Evolutionary conservation across 2,888 invertebrate species (phyloP), one percentile per base, ranked within the genome.

Genomic region (Biston stratarius): DNA sequence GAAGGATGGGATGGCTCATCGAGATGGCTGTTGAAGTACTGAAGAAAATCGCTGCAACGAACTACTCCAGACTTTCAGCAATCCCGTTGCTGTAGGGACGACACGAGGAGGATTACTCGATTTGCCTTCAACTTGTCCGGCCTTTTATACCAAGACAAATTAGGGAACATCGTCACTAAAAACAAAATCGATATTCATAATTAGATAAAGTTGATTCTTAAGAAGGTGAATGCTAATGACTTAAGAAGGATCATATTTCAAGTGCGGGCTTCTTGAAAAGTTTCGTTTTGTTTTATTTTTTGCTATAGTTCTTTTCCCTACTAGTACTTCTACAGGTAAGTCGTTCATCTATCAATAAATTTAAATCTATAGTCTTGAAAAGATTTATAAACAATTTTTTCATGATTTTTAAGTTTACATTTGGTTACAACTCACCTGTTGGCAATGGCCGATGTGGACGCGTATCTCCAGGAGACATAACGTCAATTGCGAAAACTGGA

Each of bases 21-120:
- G 92, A 90, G 90, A 87, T 85, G 91, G 91, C 77, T 85, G 85
- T 83, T 87, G 90, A 91, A 92, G 87, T 89, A 92, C 94, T 94
- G 94, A 94, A 94, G 94, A 94, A 94, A 94, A 94, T 92, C 94
- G 93, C 78, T 80, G 74, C 74, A 7, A 87, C 92, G 94, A 94
- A 94, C 94, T 94, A 94, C 94, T 94, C 88, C 94, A 94, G 94
- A 24, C 59, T 48, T 91, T 38, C 85, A 92, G 93, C 92, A 79
- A 86, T 86, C 92, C 83, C 91, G 83, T 77, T 74, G 84, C 81
- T 86, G 79, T 85, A 75, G 51, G 80, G 87, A 86, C 88, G 81
- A 85, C 86, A 87, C 82, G 83, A 49, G 90, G 92, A 91, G 89
- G 88, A 88, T 92, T 24, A 92, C 93, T 93, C 92, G 83, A 63